phyloP scores from a whole-genome alignment of 2,113 vertebrate species.

The Bubo bubo region DNA sequence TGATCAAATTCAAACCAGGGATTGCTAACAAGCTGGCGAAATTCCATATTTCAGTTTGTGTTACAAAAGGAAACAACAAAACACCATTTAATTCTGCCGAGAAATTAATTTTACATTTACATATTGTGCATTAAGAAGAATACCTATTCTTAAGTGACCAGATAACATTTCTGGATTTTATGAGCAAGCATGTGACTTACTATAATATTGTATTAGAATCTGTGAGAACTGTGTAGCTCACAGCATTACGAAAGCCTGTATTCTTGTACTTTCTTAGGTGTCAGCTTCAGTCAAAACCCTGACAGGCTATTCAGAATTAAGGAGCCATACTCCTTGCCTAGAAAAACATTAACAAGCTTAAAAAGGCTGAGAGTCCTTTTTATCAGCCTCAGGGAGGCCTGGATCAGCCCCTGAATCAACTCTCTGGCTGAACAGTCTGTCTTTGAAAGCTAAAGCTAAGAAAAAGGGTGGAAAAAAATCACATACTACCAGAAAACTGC shows the following conservation, averaged over 20 bases:
- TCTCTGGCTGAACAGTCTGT: not conserved
- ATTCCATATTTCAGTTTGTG: not conserved
- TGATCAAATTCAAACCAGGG: not conserved
- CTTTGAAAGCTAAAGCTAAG: not conserved
- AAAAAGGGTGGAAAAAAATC: not conserved
- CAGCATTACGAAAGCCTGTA: not conserved
- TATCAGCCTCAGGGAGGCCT: not conserved
- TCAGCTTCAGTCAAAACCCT: not conserved
- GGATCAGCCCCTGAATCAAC: not conserved
- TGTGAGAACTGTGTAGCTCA: not conserved
- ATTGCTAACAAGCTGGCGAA: not conserved
- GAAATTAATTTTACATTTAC: not conserved
- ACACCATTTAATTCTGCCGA: not conserved
- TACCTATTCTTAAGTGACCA: not conserved
- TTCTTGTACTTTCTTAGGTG: not conserved
- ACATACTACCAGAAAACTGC: not conserved
- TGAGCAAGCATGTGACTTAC: not conserved
- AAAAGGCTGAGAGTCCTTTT: not conserved
- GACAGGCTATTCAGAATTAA: not conserved
- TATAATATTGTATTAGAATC: not conserved
- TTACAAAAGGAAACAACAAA: not conserved
- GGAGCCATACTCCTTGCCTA: not conserved
- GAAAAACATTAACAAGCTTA: not conserved
- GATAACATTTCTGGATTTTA: not conserved
- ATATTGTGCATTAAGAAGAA: not conserved